Base-by-base conservation (phyloP, 2,888 invertebrate genomes). In the Incurvaria masculella region DNA sequence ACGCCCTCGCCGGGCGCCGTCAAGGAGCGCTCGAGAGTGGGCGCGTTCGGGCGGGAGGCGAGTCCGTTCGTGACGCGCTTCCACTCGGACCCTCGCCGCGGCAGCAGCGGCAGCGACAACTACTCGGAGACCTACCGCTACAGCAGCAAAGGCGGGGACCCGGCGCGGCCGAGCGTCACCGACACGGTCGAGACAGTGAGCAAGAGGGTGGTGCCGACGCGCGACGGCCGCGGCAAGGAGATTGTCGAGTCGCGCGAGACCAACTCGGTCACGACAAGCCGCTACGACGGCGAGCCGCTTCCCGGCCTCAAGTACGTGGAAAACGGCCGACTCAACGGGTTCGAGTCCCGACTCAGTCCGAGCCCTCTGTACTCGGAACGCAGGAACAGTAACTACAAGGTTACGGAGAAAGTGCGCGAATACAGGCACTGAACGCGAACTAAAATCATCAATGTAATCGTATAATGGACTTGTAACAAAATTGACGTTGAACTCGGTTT, bases 61-160 rank as follows among this genome's bases (percentile, higher is more conserved):
- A 79, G 74, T 58, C 79, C 79, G 2, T 79, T 74, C 52, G 69
- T 72, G 39, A 68, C 74, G 11, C 66, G 76, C n/a, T 59, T 75
- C 51, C 73, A 78, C 50, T 65, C 70, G 18, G 66, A 71, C 49
- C 70, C 82, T 43, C 72, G 88, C 49, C 79, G 87, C 47, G 85
- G 86, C 19, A 86, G 84, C 59, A 83, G 83, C 56, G 85, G 84
- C 55, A 85, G 84, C 53, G 87, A 86, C 52, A 87, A 87, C 60
- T 88, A 81, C 62, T 85, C 86, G 1, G 87, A 88, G 66, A 87
- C 87, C 1, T 86, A 85, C 59, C 82, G 86, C 59, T 86, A 86
- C 54, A 83, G 84, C 6, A 85, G 85, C 14, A 80, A 84, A 52
- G 82, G 83, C 8, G 86, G 84, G 49, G 84, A 88, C 63, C 86